Base-by-base conservation (phyloP, 92 coral and sea anemone genomes). In the Phenganax marumi region DNA sequence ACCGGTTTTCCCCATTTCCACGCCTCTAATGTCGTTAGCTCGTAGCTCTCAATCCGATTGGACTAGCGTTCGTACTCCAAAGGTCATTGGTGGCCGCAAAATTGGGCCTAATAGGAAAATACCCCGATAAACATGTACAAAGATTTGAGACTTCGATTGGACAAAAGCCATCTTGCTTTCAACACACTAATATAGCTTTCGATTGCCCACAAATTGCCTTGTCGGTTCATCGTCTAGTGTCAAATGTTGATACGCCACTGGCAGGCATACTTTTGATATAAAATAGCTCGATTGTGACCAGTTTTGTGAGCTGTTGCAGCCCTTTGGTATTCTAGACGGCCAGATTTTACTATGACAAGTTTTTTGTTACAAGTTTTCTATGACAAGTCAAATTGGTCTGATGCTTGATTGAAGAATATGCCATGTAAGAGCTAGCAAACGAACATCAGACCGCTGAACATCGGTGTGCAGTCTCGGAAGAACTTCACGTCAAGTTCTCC, bases 191-290 rank as follows among this genome's bases (percentile, higher is more conserved):
- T 19, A 12, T 17, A 24, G 58, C 54, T 60, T 49, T 33, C 63
- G 61, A 78, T 78, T 78, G 61, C 43, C 83, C 60, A 62, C 73
- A 78, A 78, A 78, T 78, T 78, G 48, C 73, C 12, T 18, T 62
- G 23, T n/a, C n/a, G n/a, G n/a, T 63, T 78, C 83, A 43, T 33
- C 43, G 43, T 33, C 43, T 33, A 33, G 0, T 50, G 8, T 3
- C 33, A 50, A 61, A 58, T 76, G 81, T 52, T 76, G 18, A 76
- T 54, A 57, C 16, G 26, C 77, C 17, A 19, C 12, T n/a, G 68
- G 73, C 12, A 21, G 65, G 43, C 3, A 25, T 0, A 55, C 16
- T 9, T 33, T 76, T 76, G 7, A 17, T 24, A 21, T 12, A 55
- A 54, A 55, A 54, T 26, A 53, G 11, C 19, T 43, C 2, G 53